Base-by-base conservation (phyloP, 2,888 invertebrate species). In the Hedya salicella region DNA sequence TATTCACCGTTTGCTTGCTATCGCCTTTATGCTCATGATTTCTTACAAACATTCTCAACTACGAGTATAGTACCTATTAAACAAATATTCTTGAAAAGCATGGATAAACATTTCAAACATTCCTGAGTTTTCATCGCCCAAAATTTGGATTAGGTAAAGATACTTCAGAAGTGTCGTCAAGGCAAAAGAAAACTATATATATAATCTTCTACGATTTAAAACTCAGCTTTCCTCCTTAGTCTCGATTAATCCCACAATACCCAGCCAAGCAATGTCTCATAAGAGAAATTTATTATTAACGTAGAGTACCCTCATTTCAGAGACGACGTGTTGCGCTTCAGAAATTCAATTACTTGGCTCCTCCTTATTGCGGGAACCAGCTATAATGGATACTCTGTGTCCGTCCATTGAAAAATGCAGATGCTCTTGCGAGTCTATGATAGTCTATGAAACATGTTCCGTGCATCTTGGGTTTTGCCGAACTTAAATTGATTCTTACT, bases 321-420 rank as follows among this genome's bases (percentile, higher is more conserved):
- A 60, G 63, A 48, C 57, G 61, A 66, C 64, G 69, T 68, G 68
- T 63, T 69, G 63, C 70, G 67, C 68, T 68, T 67, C 62, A 67
- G 69, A 71, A 69, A 71, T 71, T 64, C 69, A 71, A 71, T 71
- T 70, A 71, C 69, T 54, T 62, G 69, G 68, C 53, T 36, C 42
- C 65, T 60, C 64, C 65, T 65, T 65, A 62, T 65, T 66, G 66
- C 66, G 66, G 61, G 54, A 13, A 4, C 36, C 30, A 54, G 54
- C 48, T 42, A 61, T 66, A 61, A 61, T 61, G 48, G 66, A 54
- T 66, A 66, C 60, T 49, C 62, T 60, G 53, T 66, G 66, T 30
- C 60, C 53, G 66, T 54, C 40, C 66, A 61, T 66, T 66, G 66
- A 66, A 66, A 66, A 66, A 66, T 66, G 66, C 66, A 66, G 66